Percentiles rank a stretch among this genome's conserved stretches.
These are phyloP conservation scores for Cryptoleucopteryx plumbea DNA, from an alignment of 2,113 vertebrate species.

Conservation along the genomic window DNA sequence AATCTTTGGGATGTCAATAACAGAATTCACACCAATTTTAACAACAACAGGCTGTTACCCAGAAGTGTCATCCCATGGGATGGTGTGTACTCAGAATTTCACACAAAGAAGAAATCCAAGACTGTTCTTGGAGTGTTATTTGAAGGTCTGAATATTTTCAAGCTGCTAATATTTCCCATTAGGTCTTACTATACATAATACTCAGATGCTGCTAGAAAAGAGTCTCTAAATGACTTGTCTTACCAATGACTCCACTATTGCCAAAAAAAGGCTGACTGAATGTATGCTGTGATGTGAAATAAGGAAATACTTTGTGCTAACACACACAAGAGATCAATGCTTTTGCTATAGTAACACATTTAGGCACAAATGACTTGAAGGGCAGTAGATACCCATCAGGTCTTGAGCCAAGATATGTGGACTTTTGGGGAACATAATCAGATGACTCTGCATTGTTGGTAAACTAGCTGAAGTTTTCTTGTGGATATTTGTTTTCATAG, in stretches of 20 bases:
- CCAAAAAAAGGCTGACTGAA: background rate
- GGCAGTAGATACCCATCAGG: background rate
- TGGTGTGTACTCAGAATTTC: background rate
- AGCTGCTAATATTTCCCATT: background rate
- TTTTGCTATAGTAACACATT: background rate
- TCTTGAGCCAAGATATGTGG: background rate
- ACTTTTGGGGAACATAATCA: background rate
- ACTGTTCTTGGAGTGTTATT: background rate
- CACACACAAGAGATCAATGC: background rate
- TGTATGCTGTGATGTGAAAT: background rate
- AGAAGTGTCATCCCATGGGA: background rate
- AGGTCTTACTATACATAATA: background rate
- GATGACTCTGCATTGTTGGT: background rate
- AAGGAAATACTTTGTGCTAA: background rate
- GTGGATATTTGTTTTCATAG: background rate
- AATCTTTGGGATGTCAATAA: background rate
- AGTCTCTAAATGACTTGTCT: background rate
- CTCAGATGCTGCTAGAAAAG: background rate
- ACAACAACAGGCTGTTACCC: background rate
- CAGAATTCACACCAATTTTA: background rate
- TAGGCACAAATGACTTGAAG: background rate
- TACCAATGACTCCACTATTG: background rate
- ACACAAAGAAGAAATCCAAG: background rate
- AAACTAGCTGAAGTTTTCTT: background rate
- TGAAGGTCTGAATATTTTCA: background rate